These are phyloP conservation scores for Agonum fuliginosum DNA, from an alignment of 2,888 invertebrate genomes.

Conservation along the genomic window DNA sequence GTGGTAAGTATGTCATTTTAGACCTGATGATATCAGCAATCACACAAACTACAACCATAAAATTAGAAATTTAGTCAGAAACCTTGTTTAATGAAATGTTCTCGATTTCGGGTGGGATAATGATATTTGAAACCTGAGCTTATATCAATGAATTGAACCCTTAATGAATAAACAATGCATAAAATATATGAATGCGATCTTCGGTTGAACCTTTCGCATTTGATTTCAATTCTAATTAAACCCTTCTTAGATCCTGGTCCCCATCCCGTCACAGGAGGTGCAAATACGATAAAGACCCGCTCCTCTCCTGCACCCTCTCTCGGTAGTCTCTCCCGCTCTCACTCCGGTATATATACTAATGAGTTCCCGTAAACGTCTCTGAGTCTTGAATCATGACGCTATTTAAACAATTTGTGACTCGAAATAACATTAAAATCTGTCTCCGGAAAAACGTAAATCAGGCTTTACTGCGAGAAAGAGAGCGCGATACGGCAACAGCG, in stretches of 20 bases:
- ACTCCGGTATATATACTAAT: constrained; percentile 69
- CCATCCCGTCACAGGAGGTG: constrained; percentile 31
- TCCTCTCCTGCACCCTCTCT: neutral
- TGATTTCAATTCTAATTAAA: constrained; percentile 33
- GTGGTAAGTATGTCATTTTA: too few relatives aligned
- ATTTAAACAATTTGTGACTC: constrained; percentile 76
- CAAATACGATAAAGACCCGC: constrained; percentile 26
- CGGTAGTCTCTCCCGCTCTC: constrained; percentile 1
- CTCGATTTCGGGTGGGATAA: too few relatives aligned
- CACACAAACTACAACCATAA: too few relatives aligned
- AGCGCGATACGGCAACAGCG: constrained; percentile 58
- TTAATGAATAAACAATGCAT: too few relatives aligned
- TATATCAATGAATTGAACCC: too few relatives aligned
- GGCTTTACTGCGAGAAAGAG: constrained; percentile 70
- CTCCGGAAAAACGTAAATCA: constrained; percentile 73
- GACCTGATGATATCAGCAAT: too few relatives aligned
- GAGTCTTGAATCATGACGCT: constrained; percentile 74
- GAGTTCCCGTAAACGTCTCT: constrained; percentile 74
- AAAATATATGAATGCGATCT: too few relatives aligned
- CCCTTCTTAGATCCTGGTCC: neutral
- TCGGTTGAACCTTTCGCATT: neutral
- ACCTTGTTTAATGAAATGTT: too few relatives aligned
- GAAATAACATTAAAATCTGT: constrained; percentile 75
- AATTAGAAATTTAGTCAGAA: too few relatives aligned
- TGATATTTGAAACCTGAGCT: too few relatives aligned